A percentile compares a stretch with the other conserved stretches of the same genome.
phyloP scores from a whole-genome alignment of 2,113 vertebrate species.

The Dolichotis patagonum region DNA sequence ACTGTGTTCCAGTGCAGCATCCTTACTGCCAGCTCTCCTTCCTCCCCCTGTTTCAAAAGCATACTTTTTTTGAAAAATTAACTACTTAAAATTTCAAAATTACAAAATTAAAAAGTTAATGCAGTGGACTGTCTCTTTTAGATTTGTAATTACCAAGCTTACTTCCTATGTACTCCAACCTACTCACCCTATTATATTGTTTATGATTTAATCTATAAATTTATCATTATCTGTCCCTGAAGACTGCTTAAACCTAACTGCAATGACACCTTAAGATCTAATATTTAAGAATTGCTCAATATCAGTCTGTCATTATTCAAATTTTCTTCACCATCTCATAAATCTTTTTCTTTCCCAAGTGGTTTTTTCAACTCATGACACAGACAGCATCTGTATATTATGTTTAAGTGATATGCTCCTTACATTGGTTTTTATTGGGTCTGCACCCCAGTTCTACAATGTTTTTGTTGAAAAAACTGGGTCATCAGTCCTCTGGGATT shows the following conservation, averaged over 20 bases:
- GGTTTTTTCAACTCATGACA: not conserved
- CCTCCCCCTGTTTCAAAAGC: not conserved
- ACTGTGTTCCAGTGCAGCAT: not conserved
- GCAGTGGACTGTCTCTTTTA: not conserved
- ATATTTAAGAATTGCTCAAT: not conserved
- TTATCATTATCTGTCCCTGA: not conserved
- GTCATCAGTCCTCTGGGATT: not conserved
- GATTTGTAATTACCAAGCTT: not conserved
- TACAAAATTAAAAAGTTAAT: not conserved
- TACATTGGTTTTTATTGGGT: constrained; percentile 18
- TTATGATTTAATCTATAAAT: not conserved
- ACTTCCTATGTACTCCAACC: not conserved
- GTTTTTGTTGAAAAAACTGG: constrained; percentile 25
- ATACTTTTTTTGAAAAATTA: not conserved
- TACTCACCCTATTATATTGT: not conserved
- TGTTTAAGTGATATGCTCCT: not conserved
- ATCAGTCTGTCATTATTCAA: not conserved
- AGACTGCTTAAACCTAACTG: not conserved
- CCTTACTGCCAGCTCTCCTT: not conserved
- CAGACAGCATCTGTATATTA: not conserved
- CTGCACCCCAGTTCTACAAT: no score
- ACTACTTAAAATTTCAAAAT: not conserved
- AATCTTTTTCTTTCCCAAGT: not conserved
- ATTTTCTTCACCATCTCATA: not conserved
- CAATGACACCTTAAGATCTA: not conserved